phyloP scores from a whole-genome alignment of 2,113 vertebrate species.

The Ciconia maguari region DNA sequence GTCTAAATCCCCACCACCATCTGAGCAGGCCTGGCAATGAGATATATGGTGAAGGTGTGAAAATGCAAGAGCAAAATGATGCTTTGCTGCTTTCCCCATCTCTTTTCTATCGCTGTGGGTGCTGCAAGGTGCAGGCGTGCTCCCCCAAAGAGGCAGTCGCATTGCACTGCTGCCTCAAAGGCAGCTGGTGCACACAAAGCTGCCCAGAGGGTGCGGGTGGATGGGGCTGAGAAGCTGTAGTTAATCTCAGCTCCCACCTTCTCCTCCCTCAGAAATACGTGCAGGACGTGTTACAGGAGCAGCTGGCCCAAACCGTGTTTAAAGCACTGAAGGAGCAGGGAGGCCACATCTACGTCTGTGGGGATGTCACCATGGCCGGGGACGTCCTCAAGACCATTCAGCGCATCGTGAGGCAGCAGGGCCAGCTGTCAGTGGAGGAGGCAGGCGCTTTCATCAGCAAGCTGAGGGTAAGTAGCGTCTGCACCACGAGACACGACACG shows the following conservation, averaged over 20 bases:
- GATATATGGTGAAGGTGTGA: neutral
- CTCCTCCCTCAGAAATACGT: slow-evolving; percentile 88
- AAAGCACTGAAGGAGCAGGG: slow-evolving; percentile 87
- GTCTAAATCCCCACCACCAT: rapidly evolving
- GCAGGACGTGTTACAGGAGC: slow-evolving; percentile 92
- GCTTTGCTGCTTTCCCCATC: neutral
- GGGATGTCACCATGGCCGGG: slow-evolving; percentile 96
- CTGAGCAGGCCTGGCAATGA: neutral
- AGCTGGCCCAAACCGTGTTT: slow-evolving; percentile 88
- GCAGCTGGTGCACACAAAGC: neutral
- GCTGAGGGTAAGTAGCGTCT: slow-evolving; percentile 79
- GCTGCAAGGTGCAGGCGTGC: rapidly evolving
- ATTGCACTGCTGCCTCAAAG: neutral
- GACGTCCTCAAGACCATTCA: slow-evolving; percentile 95
- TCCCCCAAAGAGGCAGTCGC: neutral
- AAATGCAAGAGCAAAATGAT: rapidly evolving
- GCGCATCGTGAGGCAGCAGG: slow-evolving; percentile 87
- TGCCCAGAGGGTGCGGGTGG: neutral
- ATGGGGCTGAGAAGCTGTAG: neutral
- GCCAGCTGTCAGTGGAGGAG: slow-evolving; percentile 85
- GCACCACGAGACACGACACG: rapidly evolving
- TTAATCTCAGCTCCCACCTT: neutral
- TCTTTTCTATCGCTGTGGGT: neutral
- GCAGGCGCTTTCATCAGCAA: slow-evolving; percentile 93
- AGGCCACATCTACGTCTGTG: slow-evolving; percentile 96